phyloP scores from a whole-genome alignment of 1,140 invertebrate genomes.

The Drosophila triauraria region DNA sequence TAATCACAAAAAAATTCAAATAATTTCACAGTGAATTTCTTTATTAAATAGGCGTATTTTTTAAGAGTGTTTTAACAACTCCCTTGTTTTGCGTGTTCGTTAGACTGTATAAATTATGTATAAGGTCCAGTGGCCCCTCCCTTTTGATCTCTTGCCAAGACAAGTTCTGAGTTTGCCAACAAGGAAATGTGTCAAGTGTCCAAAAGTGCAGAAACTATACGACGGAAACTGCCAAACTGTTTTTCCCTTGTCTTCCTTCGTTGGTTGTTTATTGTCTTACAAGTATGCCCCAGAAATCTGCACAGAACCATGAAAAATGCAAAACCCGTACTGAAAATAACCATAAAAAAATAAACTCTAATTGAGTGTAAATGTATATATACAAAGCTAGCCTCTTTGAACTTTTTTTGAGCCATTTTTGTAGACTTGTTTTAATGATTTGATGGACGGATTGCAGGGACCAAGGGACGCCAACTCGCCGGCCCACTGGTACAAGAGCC shows the following conservation, averaged over 20 bases:
- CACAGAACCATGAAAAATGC: constrained; percentile 45
- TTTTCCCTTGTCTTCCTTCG: constrained; percentile 37
- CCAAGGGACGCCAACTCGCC: constrained; percentile 86
- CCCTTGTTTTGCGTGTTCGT: constrained; percentile 16
- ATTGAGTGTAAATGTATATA: constrained; percentile 36
- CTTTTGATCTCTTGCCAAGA: constrained; percentile 35
- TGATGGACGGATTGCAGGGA: constrained; percentile 79
- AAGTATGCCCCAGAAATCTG: not conserved
- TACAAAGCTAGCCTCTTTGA: not conserved
- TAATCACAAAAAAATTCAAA: no score
- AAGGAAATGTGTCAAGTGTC: constrained; percentile 58
- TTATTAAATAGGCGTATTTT: not conserved
- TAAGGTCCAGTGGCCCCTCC: not conserved
- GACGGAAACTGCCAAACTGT: constrained; percentile 47
- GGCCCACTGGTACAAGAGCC: constrained; percentile 92
- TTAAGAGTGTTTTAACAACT: constrained; percentile 5
- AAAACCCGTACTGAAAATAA: constrained; percentile 35
- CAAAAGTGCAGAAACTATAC: constrained; percentile 38
- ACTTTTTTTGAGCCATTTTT: not conserved
- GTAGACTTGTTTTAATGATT: constrained; percentile 19
- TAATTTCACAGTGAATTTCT: not conserved
- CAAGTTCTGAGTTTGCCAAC: constrained; percentile 42
- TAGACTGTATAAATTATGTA: constrained; percentile 17
- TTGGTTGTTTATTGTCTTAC: constrained; percentile 24
- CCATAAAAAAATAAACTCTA: constrained; percentile 30